Evolutionary conservation across 1,140 invertebrate species (phyloP).

Genomic region (Pararge aegeria): DNA sequence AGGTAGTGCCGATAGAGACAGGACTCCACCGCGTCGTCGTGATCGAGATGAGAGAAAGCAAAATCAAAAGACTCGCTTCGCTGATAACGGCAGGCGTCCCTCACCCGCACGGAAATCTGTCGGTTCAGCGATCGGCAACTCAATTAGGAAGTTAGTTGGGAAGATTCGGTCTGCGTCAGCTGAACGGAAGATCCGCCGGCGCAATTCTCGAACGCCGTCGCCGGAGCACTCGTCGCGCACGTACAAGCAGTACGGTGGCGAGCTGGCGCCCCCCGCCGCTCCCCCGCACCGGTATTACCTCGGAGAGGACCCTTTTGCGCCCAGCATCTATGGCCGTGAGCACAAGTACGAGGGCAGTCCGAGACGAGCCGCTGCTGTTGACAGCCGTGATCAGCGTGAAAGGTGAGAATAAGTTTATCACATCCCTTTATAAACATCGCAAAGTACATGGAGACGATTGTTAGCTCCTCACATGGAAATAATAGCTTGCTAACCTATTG

Average conservation of each 20-base stretch:
- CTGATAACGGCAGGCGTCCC: constrained; percentile 76
- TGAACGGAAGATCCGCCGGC: constrained; percentile 84
- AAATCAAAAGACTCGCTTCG: constrained; percentile 84
- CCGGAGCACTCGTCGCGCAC: constrained; percentile 73
- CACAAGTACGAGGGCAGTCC: constrained; percentile 86
- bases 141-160: constrained; percentile 87
- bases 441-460: background rate
- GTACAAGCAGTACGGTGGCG: constrained; percentile 76
- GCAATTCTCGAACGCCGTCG: constrained; percentile 79
- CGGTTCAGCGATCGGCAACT: constrained; percentile 83
- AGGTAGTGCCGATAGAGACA: constrained; percentile 73
- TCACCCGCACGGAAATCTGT: constrained; percentile 78
- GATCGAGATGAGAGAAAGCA: constrained; percentile 80
- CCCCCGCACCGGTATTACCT: constrained; percentile 88
- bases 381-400: constrained; percentile 68
- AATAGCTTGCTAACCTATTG: background rate
- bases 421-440: background rate
- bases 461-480: constrained; percentile 2
- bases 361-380: constrained; percentile 57
- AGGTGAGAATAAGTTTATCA: constrained; percentile 41
- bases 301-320: constrained; percentile 90
- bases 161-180: constrained; percentile 88
- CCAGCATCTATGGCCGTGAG: constrained; percentile 89
- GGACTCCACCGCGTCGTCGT: constrained; percentile 76
- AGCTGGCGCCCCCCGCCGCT: constrained; percentile 75